Evolutionary conservation across 30 jellyfish, hydroid and myxozoan species (phyloP).

Genomic region (Nemopilema nomurai): DNA sequence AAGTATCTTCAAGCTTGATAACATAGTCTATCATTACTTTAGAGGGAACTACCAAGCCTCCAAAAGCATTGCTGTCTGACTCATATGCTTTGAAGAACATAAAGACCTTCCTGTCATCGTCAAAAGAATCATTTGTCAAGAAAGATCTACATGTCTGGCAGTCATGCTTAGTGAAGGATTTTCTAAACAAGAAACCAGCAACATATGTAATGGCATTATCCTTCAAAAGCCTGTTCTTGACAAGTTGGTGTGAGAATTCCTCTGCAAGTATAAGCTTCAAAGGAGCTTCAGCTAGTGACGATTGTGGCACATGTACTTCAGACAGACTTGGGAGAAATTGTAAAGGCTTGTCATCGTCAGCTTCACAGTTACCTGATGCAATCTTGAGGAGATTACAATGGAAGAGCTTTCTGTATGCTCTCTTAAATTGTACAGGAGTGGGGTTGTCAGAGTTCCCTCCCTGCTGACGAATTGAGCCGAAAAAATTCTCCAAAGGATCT

Average conservation of each 20-base stretch:
- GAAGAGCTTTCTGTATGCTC: conserved; percentile 41
- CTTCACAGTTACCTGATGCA: conserved; percentile 19
- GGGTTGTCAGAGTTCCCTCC: conserved; percentile 50
- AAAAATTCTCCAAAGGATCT: conserved; percentile 52
- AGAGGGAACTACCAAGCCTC: conserved; percentile 43
- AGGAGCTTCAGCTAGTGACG: no score
- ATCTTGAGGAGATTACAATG: conserved; percentile 2
- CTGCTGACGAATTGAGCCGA: conserved; percentile 35
- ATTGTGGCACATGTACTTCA: no score
- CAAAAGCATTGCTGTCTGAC: conserved; percentile 5
- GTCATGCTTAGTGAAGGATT: conserved; percentile 17
- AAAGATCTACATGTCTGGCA: background rate
- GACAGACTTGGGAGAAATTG: background rate
- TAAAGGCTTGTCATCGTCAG: background rate
- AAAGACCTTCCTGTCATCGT: background rate
- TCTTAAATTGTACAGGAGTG: conserved; percentile 11
- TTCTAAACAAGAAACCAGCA: conserved; percentile 25
- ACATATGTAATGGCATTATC: conserved; percentile 42
- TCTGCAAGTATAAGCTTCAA: background rate
- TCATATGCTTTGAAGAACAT: conserved; percentile 34
- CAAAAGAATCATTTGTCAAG: conserved; percentile 4
- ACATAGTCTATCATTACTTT: background rate
- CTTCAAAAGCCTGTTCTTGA: conserved; percentile 15
- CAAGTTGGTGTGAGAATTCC: background rate
- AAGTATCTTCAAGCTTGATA: conserved; percentile 11